These are phyloP conservation scores for Choloepus hoffmanni DNA, from an alignment of 2,113 vertebrate genomes.

Conservation along the genomic window DNA sequence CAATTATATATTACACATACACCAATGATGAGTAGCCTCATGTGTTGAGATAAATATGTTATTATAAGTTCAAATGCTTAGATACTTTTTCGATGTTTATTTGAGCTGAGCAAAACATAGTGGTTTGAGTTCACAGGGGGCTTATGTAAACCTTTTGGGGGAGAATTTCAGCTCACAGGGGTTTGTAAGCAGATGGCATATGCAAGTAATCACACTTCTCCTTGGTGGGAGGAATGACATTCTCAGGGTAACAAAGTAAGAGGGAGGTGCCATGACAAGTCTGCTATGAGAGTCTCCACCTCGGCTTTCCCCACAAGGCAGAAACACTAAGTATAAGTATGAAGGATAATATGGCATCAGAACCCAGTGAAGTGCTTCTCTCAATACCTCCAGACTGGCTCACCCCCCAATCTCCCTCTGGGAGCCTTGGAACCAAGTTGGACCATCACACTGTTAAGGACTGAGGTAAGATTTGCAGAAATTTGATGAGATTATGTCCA, in stretches of 20 bases:
- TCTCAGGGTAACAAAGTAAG: constrained; percentile 81
- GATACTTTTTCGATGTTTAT: constrained; percentile 83
- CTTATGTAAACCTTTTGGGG: constrained; percentile 82
- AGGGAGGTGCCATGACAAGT: constrained; percentile 76
- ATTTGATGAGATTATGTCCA: neutral
- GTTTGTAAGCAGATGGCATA: constrained; percentile 83
- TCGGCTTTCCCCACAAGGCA: constrained; percentile 73
- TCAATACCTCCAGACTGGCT: constrained; percentile 4
- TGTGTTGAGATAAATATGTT: constrained; percentile 85
- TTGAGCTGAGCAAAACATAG: constrained; percentile 83
- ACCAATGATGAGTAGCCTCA: constrained; percentile 82
- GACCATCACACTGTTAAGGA: constrained; percentile 34
- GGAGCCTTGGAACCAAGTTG: neutral
- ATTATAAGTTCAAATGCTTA: constrained; percentile 86
- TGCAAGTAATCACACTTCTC: constrained; percentile 77
- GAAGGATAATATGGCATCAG: constrained; percentile 31
- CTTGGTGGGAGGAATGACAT: constrained; percentile 81
- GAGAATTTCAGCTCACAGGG: constrained; percentile 78
- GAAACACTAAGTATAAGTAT: constrained; percentile 42
- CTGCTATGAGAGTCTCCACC: constrained; percentile 77
- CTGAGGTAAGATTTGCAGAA: neutral
- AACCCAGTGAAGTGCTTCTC: neutral
- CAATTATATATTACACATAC: constrained; percentile 82
- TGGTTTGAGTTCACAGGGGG: constrained; percentile 83
- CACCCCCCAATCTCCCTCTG: neutral